Base-by-base conservation (phyloP, 2,888 invertebrate genomes). In the Pyrochroa serraticornis region DNA sequence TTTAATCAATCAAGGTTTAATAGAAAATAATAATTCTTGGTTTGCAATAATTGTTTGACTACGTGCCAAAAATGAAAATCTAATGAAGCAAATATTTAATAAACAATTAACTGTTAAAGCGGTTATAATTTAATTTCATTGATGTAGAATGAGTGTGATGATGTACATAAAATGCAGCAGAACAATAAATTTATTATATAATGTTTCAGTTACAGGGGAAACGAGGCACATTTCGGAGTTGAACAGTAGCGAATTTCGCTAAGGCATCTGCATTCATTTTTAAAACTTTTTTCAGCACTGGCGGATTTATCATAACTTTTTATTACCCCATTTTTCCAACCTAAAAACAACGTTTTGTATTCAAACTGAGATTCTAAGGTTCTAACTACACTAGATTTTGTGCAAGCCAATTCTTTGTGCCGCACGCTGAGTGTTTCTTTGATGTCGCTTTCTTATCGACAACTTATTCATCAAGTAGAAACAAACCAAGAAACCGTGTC, bases 251-350 rank as follows among this genome's bases (percentile, higher is more conserved):
- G 10, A 38, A 7, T 38, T 41, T 41, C 22, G 6, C 10, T 8
- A n/a, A 3, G 41, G n/a, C 22, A 12, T 39, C 8, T 12, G 13
- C 10, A 39, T 13, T 39, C 8, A 10, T 22, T 22, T 12, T 12
- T 46, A n/a, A 10, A 54, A 54, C 39, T 41, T 54, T 54, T 47
- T 51, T 54, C 39, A 10, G 43, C 42, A 31, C 33, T 34, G 33
- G 41, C 9, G 30, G n/a, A 39, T 34, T 38, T 8, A 30, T 54
- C 46, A 47, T 54, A 54, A 54, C 34, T 54, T 54, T 54, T 54
- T 54, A 54, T 54, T 54, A 47, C 33, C 35, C 13, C 9, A 34
- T 33, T 54, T 39, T 39, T 47, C 35, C 46, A 39, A 39, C 41
- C 30, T 54, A 34, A 34, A 41, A 46, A 41, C 30, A 41, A 34